These are phyloP conservation scores for Serinus canaria DNA, from an alignment of 2,113 vertebrate species.

Conservation along the genomic window DNA sequence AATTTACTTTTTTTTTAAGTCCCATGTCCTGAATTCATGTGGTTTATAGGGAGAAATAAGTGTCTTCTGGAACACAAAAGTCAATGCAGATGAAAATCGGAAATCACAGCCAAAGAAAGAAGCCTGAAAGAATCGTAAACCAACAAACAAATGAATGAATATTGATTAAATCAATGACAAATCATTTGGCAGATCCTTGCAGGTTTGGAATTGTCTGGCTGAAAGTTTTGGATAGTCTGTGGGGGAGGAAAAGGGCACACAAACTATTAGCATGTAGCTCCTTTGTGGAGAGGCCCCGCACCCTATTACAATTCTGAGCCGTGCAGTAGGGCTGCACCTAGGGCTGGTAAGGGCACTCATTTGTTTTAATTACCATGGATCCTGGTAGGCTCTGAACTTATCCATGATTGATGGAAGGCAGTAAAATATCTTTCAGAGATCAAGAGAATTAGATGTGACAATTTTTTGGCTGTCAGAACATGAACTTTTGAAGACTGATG, in stretches of 20 bases:
- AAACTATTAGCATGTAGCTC: neutral
- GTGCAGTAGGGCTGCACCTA: neutral
- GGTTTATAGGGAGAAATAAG: neutral
- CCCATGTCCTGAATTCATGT: neutral
- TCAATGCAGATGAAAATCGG: neutral
- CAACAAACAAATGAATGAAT: neutral
- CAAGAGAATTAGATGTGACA: constrained; percentile 17
- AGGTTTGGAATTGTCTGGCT: neutral
- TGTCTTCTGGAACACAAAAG: neutral
- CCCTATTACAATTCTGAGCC: neutral
- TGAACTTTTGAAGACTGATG: constrained; percentile 23
- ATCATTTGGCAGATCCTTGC: neutral
- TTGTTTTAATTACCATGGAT: neutral
- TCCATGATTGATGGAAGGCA: neutral
- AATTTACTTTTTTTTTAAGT: neutral
- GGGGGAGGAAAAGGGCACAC: neutral
- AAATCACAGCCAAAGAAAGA: neutral
- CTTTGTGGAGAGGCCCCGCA: neutral
- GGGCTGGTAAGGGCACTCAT: neutral
- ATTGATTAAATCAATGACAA: neutral
- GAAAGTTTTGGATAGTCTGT: neutral
- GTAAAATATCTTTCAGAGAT: neutral
- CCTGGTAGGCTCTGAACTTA: neutral
- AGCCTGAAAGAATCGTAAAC: neutral
- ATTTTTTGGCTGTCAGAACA: neutral